A percentile compares a stretch with the other conserved stretches of the same genome.
phyloP scores from a whole-genome alignment of 2,888 invertebrate genomes.

The Subacronicta megacephala region DNA sequence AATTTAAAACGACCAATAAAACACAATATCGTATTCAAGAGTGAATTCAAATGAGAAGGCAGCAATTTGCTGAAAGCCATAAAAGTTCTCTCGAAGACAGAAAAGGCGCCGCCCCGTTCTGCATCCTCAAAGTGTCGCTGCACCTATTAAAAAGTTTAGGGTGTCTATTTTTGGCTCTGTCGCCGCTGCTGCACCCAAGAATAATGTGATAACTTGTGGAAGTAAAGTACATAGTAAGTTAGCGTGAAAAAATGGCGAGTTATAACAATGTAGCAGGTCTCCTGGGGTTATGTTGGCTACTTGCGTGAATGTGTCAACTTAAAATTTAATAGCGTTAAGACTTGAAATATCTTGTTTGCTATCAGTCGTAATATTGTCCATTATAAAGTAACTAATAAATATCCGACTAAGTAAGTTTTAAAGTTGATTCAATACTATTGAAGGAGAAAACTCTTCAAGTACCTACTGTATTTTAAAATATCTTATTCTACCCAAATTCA shows the following conservation, averaged over 20 bases:
- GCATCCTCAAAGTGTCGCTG: slow-evolving; percentile 62
- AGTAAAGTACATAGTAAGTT: slow-evolving; percentile 58
- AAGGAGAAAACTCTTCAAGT: too few species aligned
- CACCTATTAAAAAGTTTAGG: slow-evolving; percentile 85
- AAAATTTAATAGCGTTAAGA: slow-evolving; percentile 5
- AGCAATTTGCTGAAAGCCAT: slow-evolving; percentile 84
- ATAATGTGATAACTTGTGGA: slow-evolving; percentile 79
- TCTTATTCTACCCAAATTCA: too few species aligned
- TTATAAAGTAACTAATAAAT: too few species aligned
- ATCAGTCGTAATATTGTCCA: too few species aligned
- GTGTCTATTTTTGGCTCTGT: slow-evolving; percentile 83
- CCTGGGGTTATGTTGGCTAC: slow-evolving; percentile 17
- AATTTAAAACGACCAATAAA: slow-evolving; percentile 40
- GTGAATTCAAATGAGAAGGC: slow-evolving; percentile 75
- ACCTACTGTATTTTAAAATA: too few species aligned
- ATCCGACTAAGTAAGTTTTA: too few species aligned
- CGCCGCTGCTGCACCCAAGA: slow-evolving; percentile 65
- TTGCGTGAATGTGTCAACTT: slow-evolving; percentile 3
- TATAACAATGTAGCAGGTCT: slow-evolving; percentile 33
- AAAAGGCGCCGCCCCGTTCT: slow-evolving; percentile 77
- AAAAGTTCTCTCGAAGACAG: slow-evolving; percentile 79
- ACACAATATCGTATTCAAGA: slow-evolving; percentile 58
- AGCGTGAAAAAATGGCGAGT: slow-evolving; percentile 57
- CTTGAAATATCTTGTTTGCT: slow-evolving; percentile 18
- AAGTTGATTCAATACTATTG: too few species aligned